Conservation (phyloP, 2,797 vertebrate genomes). For the Carduelis carduelis region DNA sequence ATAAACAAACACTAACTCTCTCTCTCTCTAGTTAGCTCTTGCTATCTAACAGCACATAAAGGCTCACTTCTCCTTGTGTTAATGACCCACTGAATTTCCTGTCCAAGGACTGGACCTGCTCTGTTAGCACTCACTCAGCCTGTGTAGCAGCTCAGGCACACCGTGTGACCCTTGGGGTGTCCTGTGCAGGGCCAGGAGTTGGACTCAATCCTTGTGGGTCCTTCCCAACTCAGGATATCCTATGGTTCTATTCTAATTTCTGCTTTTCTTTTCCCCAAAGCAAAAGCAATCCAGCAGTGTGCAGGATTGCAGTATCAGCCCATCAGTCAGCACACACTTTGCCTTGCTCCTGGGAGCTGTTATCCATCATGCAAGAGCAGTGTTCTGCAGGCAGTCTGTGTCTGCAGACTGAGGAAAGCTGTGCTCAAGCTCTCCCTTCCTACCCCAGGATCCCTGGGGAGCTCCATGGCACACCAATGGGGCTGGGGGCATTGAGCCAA, state of each 20-base stretch:
- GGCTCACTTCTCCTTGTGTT: neutral
- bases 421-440: neutral
- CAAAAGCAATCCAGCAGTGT: neutral
- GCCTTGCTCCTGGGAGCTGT: neutral
- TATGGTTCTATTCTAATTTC: neutral
- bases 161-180: neutral
- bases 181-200: neutral
- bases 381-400: neutral
- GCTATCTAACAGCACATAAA: neutral
- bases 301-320: neutral
- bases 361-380: rapidly evolving
- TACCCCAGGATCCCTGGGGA: neutral
- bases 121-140: neutral
- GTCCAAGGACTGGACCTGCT: neutral
- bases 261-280: neutral
- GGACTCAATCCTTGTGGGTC: neutral
- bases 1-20: neutral
- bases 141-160: neutral
- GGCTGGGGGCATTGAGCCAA: neutral
- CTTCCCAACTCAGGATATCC: neutral
- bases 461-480: rapidly evolving
- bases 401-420: neutral
- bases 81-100: neutral
- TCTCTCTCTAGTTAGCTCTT: neutral
- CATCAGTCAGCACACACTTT: neutral